Evolutionary conservation across 2,888 invertebrate species (phyloP), one percentile per base, ranked within the genome.

Genomic region (Gandaritis pyraliata): DNA sequence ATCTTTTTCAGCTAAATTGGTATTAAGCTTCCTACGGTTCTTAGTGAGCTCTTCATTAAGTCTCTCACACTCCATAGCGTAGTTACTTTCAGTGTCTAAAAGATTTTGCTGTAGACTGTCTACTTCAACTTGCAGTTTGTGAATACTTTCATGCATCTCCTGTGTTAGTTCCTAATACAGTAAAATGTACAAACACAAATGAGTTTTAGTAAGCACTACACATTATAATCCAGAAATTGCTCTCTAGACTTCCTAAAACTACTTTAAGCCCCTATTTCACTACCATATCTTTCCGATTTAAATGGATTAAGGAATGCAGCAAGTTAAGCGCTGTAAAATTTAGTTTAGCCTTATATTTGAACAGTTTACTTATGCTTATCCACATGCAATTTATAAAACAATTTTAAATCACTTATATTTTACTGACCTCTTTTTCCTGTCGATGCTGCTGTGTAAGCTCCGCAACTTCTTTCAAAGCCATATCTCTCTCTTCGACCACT

Each of bases 391-490:
- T 15, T 15, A 15, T 13, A 6, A 8, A 41, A n/a, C 3, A 38
- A 2, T 38, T 12, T 38, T 38, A 38, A 5, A 16, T 15, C 43
- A 16, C 2, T 43, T 33, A 29, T 30, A 33, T 33, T 41, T 16
- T 64, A 83, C 90, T 82, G 68, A 92, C 92, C 91, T 91, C 84
- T 73, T 89, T 91, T 52, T 92, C 91, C 62, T 84, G 84, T 69
- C 79, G 78, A 72, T 86, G 79, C 54, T 82, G 80, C 63, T 83
- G 80, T 39, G 76, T 86, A 50, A 91, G 65, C 59, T 86, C 85
- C 1, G 77, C 74, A 7, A 90, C 72, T 74, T 87, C 78, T 72
- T 83, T 83, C 30, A 87, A 62, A 0, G 86, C 90, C 0, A 76
- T 75, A 62, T 90, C 88, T 69, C 82, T 90, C 68, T 91, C 88